Base-by-base conservation (phyloP, 2,797 vertebrate species). In the Centroberyx gerrardi region DNA sequence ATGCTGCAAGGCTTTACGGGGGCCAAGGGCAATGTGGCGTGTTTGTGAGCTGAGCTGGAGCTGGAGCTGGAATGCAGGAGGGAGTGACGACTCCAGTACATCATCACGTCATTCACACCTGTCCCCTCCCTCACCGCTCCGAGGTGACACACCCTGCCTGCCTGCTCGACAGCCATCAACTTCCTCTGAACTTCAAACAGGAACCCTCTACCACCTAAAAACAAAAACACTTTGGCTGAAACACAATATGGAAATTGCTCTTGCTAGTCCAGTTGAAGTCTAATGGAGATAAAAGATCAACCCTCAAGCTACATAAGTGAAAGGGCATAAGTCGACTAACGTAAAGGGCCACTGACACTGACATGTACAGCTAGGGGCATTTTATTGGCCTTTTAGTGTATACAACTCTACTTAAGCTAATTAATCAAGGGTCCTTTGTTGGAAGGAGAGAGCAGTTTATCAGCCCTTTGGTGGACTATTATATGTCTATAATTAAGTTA, bases 31-130 rank as follows among this genome's bases (percentile, higher is more conserved):
- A 73, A 59, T 18, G 65, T 60, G 67, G 59, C 51, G 40, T 69
- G 63, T 49, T 65, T 81, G 61, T 70, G 72, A 74, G 82, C 81
- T 52, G 63, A 84, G 28, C 0, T 69, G 10, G 64, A 74, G 48
- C 28, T 18, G 53, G 51, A 31, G 40, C 38, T 63, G 88, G 85
- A 84, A 91, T 90, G 82, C 60, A 22, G 9, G 68, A 71, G 80
- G 74, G 85, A 86, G 76, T 67, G 71, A 84, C 68, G 3, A 66
- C 61, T 51, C 53, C 17, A 2, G 63, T 62, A 64, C 70, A 69
- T 76, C 22, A 70, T 78, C 44, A 68, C 68, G 75, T 83, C 58
- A 36, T 87, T 91, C 84, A 74, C 76, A 92, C 90, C 90, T 92
- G 88, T 86, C 79, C 72, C 82, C 76, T 86, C 89, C 91, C 83